Conservation (phyloP, 2,797 vertebrate genomes). For the Gobio occitaniae region DNA sequence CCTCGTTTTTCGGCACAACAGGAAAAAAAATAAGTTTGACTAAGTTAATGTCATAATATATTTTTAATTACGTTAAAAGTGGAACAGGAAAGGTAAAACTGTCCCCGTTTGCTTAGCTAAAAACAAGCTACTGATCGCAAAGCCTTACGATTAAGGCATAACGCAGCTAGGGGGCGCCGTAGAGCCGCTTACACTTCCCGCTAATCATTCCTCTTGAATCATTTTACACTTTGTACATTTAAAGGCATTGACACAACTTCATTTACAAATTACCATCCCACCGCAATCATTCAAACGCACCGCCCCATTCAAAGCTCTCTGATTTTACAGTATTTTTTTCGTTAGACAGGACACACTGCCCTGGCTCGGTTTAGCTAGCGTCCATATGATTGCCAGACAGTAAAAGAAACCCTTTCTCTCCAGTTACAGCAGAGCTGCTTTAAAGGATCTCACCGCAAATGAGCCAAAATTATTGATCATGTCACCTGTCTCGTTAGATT, state of each 20-base stretch:
- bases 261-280: slow-evolving; percentile 32
- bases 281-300: neutral
- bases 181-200: slow-evolving; percentile 49
- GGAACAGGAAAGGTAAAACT: slow-evolving; percentile 64
- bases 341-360: neutral
- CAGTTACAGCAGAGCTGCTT: neutral
- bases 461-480: neutral
- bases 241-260: slow-evolving; percentile 65
- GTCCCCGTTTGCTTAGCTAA: slow-evolving; percentile 59
- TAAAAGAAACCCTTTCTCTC: neutral
- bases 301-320: neutral
- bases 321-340: neutral
- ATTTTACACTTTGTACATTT: slow-evolving; percentile 70
- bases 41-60: neutral
- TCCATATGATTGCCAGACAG: neutral
- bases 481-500: neutral
- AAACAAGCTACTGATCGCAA: slow-evolving; percentile 53
- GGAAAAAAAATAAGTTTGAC: neutral
- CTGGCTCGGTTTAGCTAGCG: neutral
- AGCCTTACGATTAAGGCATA: slow-evolving; percentile 25
- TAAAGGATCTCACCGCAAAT: neutral
- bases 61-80: slow-evolving; percentile 65
- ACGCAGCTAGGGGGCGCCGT: neutral
- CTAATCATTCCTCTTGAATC: slow-evolving; percentile 23
- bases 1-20: slow-evolving; percentile 2